Evolutionary conservation across 2,888 invertebrate genomes (phyloP).

Genomic region (Callyntrura guangdongensis): DNA sequence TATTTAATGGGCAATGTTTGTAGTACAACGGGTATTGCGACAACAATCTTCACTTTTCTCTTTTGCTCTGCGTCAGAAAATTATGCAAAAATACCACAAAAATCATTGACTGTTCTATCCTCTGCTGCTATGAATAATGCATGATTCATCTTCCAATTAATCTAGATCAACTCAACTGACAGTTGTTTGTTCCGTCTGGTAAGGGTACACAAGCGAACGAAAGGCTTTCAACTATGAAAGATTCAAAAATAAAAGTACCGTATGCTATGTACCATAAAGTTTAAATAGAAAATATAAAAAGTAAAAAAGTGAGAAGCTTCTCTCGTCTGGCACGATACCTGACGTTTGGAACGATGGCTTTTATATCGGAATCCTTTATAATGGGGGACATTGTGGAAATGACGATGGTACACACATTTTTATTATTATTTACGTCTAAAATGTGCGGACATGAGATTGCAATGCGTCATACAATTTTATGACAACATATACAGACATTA

Average conservation of each 20-base stretch:
- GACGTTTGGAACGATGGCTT: too few relatives aligned
- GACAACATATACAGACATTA: too few relatives aligned
- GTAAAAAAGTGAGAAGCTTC: neutral
- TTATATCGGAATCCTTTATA: too few relatives aligned
- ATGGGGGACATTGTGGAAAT: too few relatives aligned
- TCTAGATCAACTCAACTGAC: conserved; percentile 78
- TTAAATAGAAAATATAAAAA: neutral
- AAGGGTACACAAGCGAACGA: neutral
- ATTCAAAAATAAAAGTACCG: neutral
- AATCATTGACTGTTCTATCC: neutral
- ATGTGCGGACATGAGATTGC: too few relatives aligned
- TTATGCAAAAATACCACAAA: neutral
- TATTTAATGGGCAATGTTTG: too few relatives aligned
- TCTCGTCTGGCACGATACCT: neutral
- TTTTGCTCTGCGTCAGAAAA: neutral
- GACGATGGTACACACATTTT: too few relatives aligned
- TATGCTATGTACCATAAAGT: neutral
- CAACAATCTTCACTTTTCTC: neutral
- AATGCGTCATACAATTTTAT: too few relatives aligned
- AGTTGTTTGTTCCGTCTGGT: conserved; percentile 45
- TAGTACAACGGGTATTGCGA: too few relatives aligned
- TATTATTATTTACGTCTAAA: too few relatives aligned
- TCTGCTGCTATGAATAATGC: conserved; percentile 70
- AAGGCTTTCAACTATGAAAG: neutral
- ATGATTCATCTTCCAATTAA: conserved; percentile 73